These are phyloP conservation scores for Phymanthus crucifer DNA, from an alignment of 92 coral and sea anemone genomes.

Conservation along the genomic window DNA sequence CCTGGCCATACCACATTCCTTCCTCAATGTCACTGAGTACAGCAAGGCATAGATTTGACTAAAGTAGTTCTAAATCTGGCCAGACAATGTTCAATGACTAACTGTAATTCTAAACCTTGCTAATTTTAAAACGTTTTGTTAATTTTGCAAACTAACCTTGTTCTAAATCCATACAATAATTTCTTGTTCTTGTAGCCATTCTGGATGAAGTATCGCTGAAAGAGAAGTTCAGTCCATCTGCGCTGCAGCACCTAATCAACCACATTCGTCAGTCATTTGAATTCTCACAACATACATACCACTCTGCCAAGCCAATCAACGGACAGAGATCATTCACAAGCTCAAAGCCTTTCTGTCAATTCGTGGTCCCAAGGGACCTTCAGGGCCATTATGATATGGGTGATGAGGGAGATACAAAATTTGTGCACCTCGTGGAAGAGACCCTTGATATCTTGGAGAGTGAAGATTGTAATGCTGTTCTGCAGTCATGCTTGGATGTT, in stretches of 20 bases:
- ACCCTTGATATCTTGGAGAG: conserved; percentile 94
- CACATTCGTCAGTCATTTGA: conserved; percentile 88
- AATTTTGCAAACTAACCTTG: background rate
- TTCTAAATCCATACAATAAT: background rate
- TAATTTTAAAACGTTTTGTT: no score
- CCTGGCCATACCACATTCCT: no score
- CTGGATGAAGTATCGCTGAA: conserved; percentile 87
- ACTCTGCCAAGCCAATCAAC: conserved; percentile 24
- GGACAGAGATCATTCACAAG: conserved; percentile 37
- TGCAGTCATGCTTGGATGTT: conserved; percentile 77
- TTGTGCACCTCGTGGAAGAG: conserved; percentile 73
- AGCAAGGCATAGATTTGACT: no score
- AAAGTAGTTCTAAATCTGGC: no score
- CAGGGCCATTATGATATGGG: conserved; percentile 22
- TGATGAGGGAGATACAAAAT: conserved; percentile 49
- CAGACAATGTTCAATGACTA: no score
- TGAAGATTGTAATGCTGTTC: conserved; percentile 80
- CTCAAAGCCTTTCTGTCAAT: conserved; percentile 57
- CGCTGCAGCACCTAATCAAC: conserved; percentile 64
- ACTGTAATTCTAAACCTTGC: no score
- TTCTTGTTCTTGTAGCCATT: conserved; percentile 51
- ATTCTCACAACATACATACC: conserved; percentile 48
- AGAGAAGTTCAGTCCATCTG: conserved; percentile 80
- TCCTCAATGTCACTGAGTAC: no score
- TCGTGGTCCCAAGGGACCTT: conserved; percentile 67